These are phyloP conservation scores for Apoda limacodes DNA, from an alignment of 2,888 invertebrate species.

Conservation along the genomic window DNA sequence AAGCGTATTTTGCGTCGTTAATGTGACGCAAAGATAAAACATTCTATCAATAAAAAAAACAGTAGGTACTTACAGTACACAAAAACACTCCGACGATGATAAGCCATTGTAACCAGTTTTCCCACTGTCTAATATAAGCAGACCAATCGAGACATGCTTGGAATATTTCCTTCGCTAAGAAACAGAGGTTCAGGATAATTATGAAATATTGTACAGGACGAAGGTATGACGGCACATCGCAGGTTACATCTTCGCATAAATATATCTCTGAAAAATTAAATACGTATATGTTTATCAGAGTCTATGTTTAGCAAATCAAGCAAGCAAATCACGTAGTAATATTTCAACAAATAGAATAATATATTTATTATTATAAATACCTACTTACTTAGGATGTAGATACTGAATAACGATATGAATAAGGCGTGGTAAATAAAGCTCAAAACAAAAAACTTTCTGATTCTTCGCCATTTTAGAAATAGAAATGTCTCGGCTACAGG, in stretches of 20 bases:
- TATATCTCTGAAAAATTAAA: constrained; percentile 56
- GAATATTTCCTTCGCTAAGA: constrained; percentile 80
- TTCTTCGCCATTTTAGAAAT: constrained; percentile 84
- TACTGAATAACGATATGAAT: constrained; percentile 80
- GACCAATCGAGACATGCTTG: constrained; percentile 80
- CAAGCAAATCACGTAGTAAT: constrained; percentile 1
- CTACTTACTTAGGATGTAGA: constrained; percentile 75
- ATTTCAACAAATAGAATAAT: not conserved
- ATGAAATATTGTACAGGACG: constrained; percentile 71
- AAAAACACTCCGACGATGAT: constrained; percentile 79
- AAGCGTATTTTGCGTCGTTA: not conserved
- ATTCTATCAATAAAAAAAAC: not conserved
- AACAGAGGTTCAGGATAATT: constrained; percentile 71
- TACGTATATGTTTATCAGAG: no score
- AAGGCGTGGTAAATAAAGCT: constrained; percentile 82
- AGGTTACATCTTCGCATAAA: constrained; percentile 54
- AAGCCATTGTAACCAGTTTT: constrained; percentile 86
- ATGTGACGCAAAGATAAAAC: no score
- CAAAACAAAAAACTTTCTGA: constrained; percentile 84
- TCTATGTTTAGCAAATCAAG: no score
- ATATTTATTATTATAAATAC: constrained; percentile 1
- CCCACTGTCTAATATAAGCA: constrained; percentile 83
- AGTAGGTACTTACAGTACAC: constrained; percentile 73
- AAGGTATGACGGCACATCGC: constrained; percentile 47
- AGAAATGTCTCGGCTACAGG: constrained; percentile 88